Evolutionary conservation across 2,113 vertebrate genomes (phyloP).

Genomic region (Panthera uncia): DNA sequence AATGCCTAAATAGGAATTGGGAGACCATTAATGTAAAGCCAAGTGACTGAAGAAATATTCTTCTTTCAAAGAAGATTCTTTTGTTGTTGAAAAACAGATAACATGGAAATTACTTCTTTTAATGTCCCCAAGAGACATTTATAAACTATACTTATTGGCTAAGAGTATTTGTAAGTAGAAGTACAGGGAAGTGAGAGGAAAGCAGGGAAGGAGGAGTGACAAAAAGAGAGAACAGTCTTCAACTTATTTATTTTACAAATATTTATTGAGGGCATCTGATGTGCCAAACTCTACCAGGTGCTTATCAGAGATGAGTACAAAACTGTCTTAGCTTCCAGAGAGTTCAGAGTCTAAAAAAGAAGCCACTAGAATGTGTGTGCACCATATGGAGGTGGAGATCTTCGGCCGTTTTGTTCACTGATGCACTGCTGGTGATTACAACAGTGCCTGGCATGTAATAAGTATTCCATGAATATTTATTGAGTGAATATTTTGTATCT

Average conservation of each 20-base stretch:
- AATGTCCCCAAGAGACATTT: background rate
- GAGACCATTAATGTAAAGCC: background rate
- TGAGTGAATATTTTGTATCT: background rate
- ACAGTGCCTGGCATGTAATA: background rate
- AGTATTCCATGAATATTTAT: background rate
- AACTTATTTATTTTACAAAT: background rate
- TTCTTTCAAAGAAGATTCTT: background rate
- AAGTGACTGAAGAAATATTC: background rate
- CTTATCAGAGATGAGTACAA: background rate
- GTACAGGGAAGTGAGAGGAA: background rate
- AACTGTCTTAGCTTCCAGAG: background rate
- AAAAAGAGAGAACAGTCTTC: background rate
- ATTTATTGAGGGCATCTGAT: background rate
- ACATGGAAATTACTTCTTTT: background rate
- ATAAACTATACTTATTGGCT: background rate
- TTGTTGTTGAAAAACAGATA: background rate
- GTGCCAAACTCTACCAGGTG: background rate
- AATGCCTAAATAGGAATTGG: conserved; percentile 83
- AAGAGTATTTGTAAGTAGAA: background rate
- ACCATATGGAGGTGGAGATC: background rate
- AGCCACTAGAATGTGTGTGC: background rate
- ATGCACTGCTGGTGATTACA: background rate
- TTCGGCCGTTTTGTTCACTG: background rate
- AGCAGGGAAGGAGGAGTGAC: background rate
- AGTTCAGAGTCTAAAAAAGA: background rate